Evolutionary conservation across 2,797 vertebrate species (phyloP).

Genomic region (Anguilla pacifica): DNA sequence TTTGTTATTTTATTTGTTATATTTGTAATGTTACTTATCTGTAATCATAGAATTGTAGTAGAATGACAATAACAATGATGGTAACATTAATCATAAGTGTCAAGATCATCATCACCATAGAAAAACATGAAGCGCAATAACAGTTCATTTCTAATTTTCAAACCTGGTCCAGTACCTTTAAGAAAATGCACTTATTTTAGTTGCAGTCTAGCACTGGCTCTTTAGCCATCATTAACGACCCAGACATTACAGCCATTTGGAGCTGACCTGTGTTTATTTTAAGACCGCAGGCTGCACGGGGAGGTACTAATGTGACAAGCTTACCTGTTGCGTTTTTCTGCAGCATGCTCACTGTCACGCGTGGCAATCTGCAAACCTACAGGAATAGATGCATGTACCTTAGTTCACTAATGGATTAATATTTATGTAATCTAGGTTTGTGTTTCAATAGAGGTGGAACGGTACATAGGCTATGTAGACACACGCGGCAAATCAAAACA

Average conservation of each 20-base stretch:
- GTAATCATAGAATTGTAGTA: neutral
- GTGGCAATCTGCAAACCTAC: neutral
- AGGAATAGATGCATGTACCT: neutral
- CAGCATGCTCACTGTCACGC: neutral
- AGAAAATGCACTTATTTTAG: neutral
- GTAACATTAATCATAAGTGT: neutral
- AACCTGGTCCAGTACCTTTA: neutral
- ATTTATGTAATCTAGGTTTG: too few species aligned
- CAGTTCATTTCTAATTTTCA: neutral
- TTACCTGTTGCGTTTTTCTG: conserved; percentile 1
- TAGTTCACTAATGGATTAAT: neutral
- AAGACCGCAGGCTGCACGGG: neutral
- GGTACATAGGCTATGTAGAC: too few species aligned
- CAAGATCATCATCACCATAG: neutral
- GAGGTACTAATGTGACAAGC: neutral
- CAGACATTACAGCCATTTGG: neutral
- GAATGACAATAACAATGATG: neutral
- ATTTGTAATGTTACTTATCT: neutral
- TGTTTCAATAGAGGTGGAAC: too few species aligned
- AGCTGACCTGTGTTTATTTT: conserved; percentile 13
- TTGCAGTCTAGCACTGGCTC: neutral
- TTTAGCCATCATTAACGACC: neutral
- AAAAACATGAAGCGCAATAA: neutral
- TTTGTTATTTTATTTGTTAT: neutral
- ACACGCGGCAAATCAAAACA: neutral